Percentiles rank a stretch among this genome's conserved stretches.
Conservation (phyloP, 2,888 invertebrate species). For the Fabriciana adippe region DNA sequence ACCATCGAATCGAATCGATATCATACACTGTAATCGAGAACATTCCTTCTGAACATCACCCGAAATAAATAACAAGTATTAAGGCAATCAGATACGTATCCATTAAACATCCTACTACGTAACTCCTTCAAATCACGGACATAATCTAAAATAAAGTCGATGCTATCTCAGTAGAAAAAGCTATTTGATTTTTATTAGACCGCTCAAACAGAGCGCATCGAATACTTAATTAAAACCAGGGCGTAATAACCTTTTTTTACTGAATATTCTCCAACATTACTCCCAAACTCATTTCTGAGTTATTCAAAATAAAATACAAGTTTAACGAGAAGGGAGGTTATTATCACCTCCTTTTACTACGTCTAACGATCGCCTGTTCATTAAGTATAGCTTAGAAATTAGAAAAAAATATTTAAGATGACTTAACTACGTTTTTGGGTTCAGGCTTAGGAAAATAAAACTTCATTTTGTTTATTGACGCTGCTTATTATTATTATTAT, state of each 20-base stretch:
- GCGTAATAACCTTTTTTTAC: constrained; percentile 42
- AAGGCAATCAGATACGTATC: constrained; percentile 48
- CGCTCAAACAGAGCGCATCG: constrained; percentile 60
- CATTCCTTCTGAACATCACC: constrained; percentile 22
- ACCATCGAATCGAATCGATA: constrained; percentile 26
- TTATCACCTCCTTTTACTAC: constrained; percentile 61
- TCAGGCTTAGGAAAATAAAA: too few species aligned
- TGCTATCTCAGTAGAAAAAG: constrained; percentile 43
- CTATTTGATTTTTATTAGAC: constrained; percentile 50
- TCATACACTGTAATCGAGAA: constrained; percentile 23
- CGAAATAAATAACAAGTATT: constrained; percentile 29
- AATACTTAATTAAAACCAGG: constrained; percentile 65
- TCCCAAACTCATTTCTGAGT: constrained; percentile 48
- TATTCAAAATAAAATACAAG: constrained; percentile 65
- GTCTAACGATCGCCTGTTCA: constrained; percentile 49
- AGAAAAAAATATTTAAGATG: neutral
- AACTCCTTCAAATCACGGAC: constrained; percentile 37
- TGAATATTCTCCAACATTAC: constrained; percentile 48
- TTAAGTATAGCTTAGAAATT: constrained; percentile 29
- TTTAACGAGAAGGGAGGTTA: constrained; percentile 51
- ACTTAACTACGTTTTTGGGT: neutral
- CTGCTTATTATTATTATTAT: too few species aligned
- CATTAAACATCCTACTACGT: constrained; percentile 36
- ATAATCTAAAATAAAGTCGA: constrained; percentile 40
- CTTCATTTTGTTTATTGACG: too few species aligned